These are phyloP conservation scores for Tillus elongatus DNA, from an alignment of 2,888 invertebrate genomes.

Conservation along the genomic window DNA sequence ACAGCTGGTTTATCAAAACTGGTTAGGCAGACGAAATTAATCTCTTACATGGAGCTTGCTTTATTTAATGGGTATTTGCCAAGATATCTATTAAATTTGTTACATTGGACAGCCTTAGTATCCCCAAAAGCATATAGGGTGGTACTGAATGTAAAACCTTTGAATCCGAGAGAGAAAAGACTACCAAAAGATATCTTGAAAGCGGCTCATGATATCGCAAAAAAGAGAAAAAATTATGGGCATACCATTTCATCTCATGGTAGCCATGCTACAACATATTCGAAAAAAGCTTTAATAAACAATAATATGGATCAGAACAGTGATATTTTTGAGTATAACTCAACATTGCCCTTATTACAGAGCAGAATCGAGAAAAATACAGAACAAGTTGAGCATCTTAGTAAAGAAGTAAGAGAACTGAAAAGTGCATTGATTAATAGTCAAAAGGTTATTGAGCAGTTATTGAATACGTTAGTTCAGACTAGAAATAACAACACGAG, in stretches of 20 bases:
- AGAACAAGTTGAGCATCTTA: conserved; percentile 56
- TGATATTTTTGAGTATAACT: conserved; percentile 37
- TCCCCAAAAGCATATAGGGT: conserved; percentile 75
- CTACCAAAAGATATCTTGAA: conserved; percentile 70
- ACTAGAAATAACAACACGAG: conserved; percentile 17
- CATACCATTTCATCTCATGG: conserved; percentile 60
- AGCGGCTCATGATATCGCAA: conserved; percentile 73
- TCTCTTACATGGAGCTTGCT: conserved; percentile 75
- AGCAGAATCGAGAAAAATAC: conserved; percentile 59
- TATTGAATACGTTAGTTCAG: conserved; percentile 30
- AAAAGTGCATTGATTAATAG: conserved; percentile 45
- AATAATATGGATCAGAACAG: conserved; percentile 45
- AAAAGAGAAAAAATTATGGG: conserved; percentile 61
- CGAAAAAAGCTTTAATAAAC: conserved; percentile 55
- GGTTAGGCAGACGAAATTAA: conserved; percentile 77
- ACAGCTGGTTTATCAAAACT: conserved; percentile 76
- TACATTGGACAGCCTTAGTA: conserved; percentile 70
- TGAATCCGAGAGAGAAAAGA: conserved; percentile 74
- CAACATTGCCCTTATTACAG: conserved; percentile 50
- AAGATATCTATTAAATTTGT: conserved; percentile 60
- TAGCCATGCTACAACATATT: conserved; percentile 53
- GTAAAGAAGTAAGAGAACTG: conserved; percentile 60
- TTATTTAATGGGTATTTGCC: conserved; percentile 72
- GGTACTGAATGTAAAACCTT: conserved; percentile 71
- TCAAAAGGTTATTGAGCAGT: conserved; percentile 34